Base-by-base conservation (phyloP, 2,888 invertebrate species). In the Epinotia ramella region DNA sequence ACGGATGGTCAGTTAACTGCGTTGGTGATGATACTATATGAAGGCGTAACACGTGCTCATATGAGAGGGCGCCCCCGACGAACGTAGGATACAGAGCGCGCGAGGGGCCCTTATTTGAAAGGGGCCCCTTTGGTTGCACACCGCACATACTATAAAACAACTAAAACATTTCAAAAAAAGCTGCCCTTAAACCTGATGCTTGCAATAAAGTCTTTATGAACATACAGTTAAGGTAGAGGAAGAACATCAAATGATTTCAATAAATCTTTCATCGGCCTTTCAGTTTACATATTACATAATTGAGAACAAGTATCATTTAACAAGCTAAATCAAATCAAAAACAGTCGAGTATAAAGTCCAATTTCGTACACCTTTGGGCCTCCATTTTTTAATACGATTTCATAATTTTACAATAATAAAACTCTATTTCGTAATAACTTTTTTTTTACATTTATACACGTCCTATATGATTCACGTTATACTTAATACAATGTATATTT, bases 361-460 rank as follows among this genome's bases (percentile, higher is more conserved):
- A 69, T 69, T 62, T 68, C 56, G 56, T 74, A 67, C 44, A 69
- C 64, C 63, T 65, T 71, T 67, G 66, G 65, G 56, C 75, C 62
- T 62, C 16, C 28, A 70, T 71, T 70, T 60, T 65, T 70, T 60
- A 70, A 62, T 63, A 44, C 40, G 59, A 69, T 69, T 24, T 46
- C 68, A 56, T 66, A 70, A 18, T 60, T 57, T 60, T 60, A 60
- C 56, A 71, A 71, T 59, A 66, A 73, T 71, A 71, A 66, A 66
- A 71, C 33, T 76, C 49, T 62, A 71, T 66, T 62, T 76, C 44
- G 24, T 71, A 40, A 67, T 67, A 76, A 76, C 71, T 46, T 76
- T 62, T 70, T 68, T 53, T 76, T 71, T 76, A 76, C 76, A 76
- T 76, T 76, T 76, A 72, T 76, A 76, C 67, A 76, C 46, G 40